These are phyloP conservation scores for Drosophila rubida DNA, from an alignment of 2,888 invertebrate species.

Conservation along the genomic window DNA sequence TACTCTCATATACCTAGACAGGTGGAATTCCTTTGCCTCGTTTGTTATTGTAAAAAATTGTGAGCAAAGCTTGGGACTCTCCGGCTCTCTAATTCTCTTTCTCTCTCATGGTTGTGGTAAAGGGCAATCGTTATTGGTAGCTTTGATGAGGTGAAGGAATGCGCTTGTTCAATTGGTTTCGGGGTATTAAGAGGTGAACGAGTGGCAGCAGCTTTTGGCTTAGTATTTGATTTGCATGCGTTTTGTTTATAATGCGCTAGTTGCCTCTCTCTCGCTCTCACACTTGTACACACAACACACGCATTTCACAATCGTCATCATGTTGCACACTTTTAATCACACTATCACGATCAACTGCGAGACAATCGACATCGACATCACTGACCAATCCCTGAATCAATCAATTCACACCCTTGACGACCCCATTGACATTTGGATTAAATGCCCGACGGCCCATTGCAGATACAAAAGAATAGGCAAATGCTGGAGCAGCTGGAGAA, in stretches of 20 bases:
- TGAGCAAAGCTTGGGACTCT: background rate
- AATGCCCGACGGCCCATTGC: conserved; percentile 65
- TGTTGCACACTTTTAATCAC: conserved; percentile 8
- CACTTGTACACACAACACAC: background rate
- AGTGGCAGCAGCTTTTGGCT: conserved; percentile 2
- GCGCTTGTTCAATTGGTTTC: background rate
- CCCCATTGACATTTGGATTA: conserved; percentile 69
- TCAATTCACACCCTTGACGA: conserved; percentile 1
- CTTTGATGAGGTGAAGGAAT: background rate
- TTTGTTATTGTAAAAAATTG: background rate
- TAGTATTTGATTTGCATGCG: conserved; percentile 23
- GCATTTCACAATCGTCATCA: background rate
- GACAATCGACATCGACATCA: background rate
- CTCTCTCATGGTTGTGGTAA: background rate
- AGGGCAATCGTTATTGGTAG: background rate
- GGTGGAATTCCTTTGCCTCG: background rate
- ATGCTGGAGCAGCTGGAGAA: conserved; percentile 87
- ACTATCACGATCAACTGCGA: background rate
- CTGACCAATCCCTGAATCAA: conserved; percentile 10
- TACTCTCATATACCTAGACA: too few species aligned
- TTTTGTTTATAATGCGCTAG: background rate
- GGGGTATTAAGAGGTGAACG: background rate
- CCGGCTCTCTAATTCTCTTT: background rate
- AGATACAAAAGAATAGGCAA: conserved; percentile 98
- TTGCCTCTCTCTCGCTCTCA: conserved; percentile 1